Evolutionary conservation across 2,113 vertebrate species (phyloP), one percentile per base, ranked within the genome.

Genomic region (Mystacornis crossleyi): DNA sequence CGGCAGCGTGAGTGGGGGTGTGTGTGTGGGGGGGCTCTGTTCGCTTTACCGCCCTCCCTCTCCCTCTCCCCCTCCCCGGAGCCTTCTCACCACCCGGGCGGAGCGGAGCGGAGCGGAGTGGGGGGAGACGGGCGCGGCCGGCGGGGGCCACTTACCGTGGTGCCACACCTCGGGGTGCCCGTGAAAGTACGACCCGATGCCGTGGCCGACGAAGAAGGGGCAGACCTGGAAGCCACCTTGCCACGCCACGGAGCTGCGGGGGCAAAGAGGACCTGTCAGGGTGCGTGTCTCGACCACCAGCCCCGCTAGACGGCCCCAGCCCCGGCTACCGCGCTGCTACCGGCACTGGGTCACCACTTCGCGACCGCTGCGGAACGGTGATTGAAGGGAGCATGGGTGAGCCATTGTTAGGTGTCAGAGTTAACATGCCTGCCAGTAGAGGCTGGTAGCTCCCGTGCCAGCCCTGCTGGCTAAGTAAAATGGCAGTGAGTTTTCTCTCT

Each of bases 131-230:
- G 29, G 17, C 33, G 28, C 7, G 47, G 23, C 38, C 8, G 34
- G 23, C 4, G 14, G 70, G n/a, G 43, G 65, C 43, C 21, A 43
- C 97, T 99, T 97, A 99, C 99, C 98, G 38, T 99, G 99, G 96
- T 99, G 99, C 99, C 99, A 99, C 93, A 99, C 99, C 97, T 99
- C 99, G 82, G 99, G 99, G 77, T 99, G 98, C 81, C 99, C 98
- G 36, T 99, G 99, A 93, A 99, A 99, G 97, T 98, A 98, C 17
- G 99, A 99, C 90, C 99, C 99, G 75, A 99, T 99, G 82, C 99
- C 99, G 94, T 99, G 99, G 78, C 99, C 99, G 66, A 99, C 97
- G 75, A 99, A 99, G 96, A 98, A 98, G 3, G 99, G 99, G 95
- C 99, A 99, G 72, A 99, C 99, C 88, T 97, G 97, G 75, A 99